These are phyloP conservation scores for Patella ulyssiponensis DNA, from an alignment of 2,888 invertebrate genomes.

Conservation along the genomic window DNA sequence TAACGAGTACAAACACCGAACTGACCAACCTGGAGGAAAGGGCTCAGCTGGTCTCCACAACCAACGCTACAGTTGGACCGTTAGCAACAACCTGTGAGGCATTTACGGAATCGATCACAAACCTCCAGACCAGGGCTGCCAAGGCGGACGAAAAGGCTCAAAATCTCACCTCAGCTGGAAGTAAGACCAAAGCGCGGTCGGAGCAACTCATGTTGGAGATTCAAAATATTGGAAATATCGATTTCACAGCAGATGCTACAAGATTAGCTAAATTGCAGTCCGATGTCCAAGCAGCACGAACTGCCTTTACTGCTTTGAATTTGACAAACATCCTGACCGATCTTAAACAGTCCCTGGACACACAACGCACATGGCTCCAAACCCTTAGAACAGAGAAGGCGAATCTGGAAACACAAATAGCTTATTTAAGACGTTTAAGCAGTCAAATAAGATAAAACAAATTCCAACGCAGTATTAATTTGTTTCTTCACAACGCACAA, in stretches of 20 bases:
- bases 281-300: neutral
- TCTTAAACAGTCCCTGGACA: neutral
- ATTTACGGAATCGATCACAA: neutral
- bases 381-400: slow-evolving; percentile 1
- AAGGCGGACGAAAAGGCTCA: neutral
- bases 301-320: neutral
- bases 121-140: neutral
- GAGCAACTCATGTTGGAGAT: slow-evolving; percentile 6
- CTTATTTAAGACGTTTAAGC: neutral
- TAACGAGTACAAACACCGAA: neutral
- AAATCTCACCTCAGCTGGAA: neutral
- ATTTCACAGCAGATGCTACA: slow-evolving; percentile 8
- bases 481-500: no score
- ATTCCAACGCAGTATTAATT: no score
- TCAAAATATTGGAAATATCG: slow-evolving; percentile 17
- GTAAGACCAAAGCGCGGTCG: neutral
- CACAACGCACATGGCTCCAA: neutral
- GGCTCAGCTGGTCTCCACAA: neutral
- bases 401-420: slow-evolving; percentile 1
- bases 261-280: slow-evolving; percentile 10
- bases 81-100: slow-evolving; percentile 7
- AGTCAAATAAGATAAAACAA: slow-evolving; percentile 2
- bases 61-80: slow-evolving; percentile 19
- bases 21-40: slow-evolving; percentile 1
- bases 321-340: neutral